Evolutionary conservation across 2,113 vertebrate species (phyloP).

Genomic region (Callorhinus ursinus): DNA sequence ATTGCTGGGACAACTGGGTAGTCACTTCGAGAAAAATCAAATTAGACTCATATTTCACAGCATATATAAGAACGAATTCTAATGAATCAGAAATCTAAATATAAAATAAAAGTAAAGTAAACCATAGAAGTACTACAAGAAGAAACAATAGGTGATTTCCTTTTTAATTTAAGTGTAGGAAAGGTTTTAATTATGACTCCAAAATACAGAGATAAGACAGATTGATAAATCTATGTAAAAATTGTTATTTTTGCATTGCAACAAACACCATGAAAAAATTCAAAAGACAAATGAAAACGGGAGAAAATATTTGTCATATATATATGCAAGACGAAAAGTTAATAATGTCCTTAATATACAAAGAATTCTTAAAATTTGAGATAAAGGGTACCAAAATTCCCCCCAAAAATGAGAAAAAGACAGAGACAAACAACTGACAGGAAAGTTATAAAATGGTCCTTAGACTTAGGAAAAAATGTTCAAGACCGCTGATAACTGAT

Average conservation of each 20-base stretch:
- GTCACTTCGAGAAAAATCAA: not conserved
- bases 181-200: not conserved
- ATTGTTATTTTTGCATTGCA: not conserved
- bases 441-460: not conserved
- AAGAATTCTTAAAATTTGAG: not conserved
- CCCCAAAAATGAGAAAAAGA: not conserved
- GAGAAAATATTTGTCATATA: not conserved
- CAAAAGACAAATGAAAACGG: not conserved
- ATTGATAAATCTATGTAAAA: not conserved
- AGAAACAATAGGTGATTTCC: not conserved
- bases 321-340: not conserved
- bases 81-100: not conserved
- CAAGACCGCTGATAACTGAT: not conserved
- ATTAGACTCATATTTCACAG: not conserved
- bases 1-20: not conserved
- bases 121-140: not conserved
- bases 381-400: not conserved
- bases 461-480: not conserved
- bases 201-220: not conserved
- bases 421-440: not conserved
- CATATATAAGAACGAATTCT: not conserved
- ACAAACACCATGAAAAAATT: not conserved
- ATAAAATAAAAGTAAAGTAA: not conserved
- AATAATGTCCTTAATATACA: not conserved
- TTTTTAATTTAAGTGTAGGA: not conserved